These are phyloP conservation scores for Nebria brevicollis DNA, from an alignment of 2,888 invertebrate species.

Conservation along the genomic window DNA sequence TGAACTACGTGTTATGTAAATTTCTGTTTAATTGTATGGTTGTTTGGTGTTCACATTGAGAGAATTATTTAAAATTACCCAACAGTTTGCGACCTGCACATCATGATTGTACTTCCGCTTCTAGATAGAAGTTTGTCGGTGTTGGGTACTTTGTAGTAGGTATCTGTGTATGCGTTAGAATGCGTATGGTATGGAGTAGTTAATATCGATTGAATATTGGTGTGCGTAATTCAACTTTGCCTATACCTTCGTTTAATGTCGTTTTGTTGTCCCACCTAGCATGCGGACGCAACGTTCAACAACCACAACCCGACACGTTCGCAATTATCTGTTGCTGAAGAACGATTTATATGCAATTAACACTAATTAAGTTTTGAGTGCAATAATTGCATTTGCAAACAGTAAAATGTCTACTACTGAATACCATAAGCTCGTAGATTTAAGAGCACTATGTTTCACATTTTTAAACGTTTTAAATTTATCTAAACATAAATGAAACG, in stretches of 20 bases:
- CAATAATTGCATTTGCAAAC: conserved; percentile 27
- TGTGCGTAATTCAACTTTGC: background rate
- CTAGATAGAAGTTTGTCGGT: too few species aligned
- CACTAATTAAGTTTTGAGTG: conserved; percentile 33
- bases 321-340: conserved; percentile 43
- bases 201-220: background rate
- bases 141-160: too few species aligned
- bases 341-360: conserved; percentile 40
- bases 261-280: background rate
- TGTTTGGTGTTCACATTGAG: background rate
- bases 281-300: background rate
- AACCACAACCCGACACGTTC: conserved; percentile 35
- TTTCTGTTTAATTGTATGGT: background rate
- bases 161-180: background rate
- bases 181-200: background rate
- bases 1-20: background rate
- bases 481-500: conserved; percentile 3
- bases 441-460: too few species aligned
- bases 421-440: too few species aligned
- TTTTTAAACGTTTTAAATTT: background rate
- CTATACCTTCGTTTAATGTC: background rate
- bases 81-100: too few species aligned
- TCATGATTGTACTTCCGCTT: too few species aligned
- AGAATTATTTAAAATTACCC: background rate
- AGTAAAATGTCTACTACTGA: background rate